Conservation (phyloP, 2,797 vertebrate species). For the Pogoniulus pusillus region DNA sequence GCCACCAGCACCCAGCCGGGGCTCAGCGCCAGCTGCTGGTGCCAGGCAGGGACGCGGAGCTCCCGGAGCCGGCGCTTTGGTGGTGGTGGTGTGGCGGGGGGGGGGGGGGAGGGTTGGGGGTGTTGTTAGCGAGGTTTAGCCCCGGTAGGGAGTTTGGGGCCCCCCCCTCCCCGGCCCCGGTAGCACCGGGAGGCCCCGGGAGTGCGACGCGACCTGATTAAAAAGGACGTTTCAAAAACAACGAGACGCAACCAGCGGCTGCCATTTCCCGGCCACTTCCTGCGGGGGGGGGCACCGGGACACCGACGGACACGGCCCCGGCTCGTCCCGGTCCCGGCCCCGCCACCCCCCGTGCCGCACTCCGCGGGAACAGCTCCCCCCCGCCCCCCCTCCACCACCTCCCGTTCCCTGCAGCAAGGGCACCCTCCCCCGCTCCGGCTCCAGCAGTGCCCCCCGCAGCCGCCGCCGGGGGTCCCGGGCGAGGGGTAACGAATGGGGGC, state of each 20-base stretch:
- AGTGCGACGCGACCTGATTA: conserved; percentile 64
- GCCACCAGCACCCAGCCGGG: too few species aligned
- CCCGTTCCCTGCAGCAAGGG: neutral
- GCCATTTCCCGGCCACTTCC: conserved; percentile 78
- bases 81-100: too few species aligned
- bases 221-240: conserved; percentile 78
- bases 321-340: neutral
- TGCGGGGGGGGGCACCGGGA: conserved; percentile 60
- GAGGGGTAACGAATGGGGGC: neutral
- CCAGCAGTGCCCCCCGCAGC: neutral
- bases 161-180: neutral
- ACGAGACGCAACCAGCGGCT: conserved; percentile 70
- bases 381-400: too few species aligned
- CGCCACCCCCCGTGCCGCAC: neutral
- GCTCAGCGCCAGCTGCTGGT: neutral
- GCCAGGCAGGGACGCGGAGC: neutral
- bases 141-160: neutral
- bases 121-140: neutral
- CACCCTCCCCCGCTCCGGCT: neutral
- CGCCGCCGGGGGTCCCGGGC: neutral
- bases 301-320: conserved; percentile 48
- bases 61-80: too few species aligned
- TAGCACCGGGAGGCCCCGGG: conserved; percentile 41
- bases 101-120: too few species aligned
- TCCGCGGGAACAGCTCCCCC: neutral